Percentiles rank a stretch among this genome's conserved stretches.
Evolutionary conservation across 1,140 invertebrate genomes (phyloP).

Genomic region (Onthophagus taurus): DNA sequence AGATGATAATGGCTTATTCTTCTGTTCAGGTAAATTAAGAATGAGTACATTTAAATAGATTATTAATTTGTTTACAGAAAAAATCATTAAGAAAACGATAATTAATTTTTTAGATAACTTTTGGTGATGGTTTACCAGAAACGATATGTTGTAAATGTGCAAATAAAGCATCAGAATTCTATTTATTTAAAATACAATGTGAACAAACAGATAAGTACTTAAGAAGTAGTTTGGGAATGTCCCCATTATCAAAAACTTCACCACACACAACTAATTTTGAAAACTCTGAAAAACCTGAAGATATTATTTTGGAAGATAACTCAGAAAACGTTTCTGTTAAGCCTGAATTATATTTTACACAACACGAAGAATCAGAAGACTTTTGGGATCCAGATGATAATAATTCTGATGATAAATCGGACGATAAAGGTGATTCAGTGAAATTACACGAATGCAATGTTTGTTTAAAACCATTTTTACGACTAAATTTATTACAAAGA

Average conservation of each 20-base stretch:
- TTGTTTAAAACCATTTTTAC: constrained; percentile 9
- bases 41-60: too few relatives aligned
- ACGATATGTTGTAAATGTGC: constrained; percentile 50
- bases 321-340: not conserved
- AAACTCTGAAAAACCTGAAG: not conserved
- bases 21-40: constrained; percentile 43
- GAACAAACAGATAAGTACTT: constrained; percentile 50
- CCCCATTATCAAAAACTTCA: constrained; percentile 10
- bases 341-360: too few relatives aligned
- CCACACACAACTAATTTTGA: too few relatives aligned
- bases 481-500: constrained; percentile 13
- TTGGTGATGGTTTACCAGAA: constrained; percentile 53
- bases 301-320: not conserved
- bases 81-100: too few relatives aligned
- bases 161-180: constrained; percentile 49
- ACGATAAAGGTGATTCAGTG: not conserved
- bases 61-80: too few relatives aligned
- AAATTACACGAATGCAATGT: constrained; percentile 7
- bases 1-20: constrained; percentile 47
- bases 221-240: constrained; percentile 41
- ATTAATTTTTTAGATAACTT: constrained; percentile 42
- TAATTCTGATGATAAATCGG: not conserved
- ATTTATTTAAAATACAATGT: constrained; percentile 53
- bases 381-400: too few relatives aligned
- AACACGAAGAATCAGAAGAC: too few relatives aligned